phyloP scores from a whole-genome alignment of 1,140 invertebrate genomes.

The Nasonia giraulti region DNA sequence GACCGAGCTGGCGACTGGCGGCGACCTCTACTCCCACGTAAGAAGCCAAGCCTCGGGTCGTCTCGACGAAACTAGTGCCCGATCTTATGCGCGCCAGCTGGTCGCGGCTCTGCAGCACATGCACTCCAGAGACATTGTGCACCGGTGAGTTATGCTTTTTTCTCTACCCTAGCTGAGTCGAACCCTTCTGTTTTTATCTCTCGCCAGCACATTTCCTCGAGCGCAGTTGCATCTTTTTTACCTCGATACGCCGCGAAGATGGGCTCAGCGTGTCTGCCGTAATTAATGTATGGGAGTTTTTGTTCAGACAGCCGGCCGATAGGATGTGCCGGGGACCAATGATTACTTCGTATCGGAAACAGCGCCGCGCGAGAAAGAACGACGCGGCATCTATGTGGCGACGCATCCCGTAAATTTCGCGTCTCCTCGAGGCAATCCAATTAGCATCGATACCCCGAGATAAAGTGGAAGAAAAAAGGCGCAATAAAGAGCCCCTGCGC shows the following conservation, averaged over 20 bases:
- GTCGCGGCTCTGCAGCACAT: constrained; percentile 81
- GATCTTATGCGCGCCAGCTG: constrained; percentile 78
- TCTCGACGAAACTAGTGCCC: constrained; percentile 77
- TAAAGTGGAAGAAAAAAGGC: neutral
- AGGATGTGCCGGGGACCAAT: neutral
- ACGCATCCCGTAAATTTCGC: neutral
- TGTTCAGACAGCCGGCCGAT: neutral
- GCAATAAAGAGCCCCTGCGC: neutral
- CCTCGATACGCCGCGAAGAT: too few species aligned
- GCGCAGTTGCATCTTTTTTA: neutral
- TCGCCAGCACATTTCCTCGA: neutral
- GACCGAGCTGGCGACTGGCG: constrained; percentile 80
- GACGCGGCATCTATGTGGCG: neutral
- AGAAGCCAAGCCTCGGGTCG: constrained; percentile 76
- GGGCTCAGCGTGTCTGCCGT: neutral
- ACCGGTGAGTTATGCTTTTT: constrained; percentile 74
- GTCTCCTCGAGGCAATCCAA: neutral
- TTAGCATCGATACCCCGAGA: constrained; percentile 11
- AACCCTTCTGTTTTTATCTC: neutral
- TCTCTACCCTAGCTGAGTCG: neutral
- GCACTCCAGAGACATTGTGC: constrained; percentile 80
- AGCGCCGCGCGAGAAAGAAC: too few species aligned
- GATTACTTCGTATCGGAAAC: neutral
- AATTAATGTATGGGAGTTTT: neutral
- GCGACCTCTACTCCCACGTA: constrained; percentile 79